A percentile compares a stretch with the other conserved stretches of the same genome.
Evolutionary conservation across 1,140 invertebrate species (phyloP).

Genomic region (Temnothorax nylanderi): DNA sequence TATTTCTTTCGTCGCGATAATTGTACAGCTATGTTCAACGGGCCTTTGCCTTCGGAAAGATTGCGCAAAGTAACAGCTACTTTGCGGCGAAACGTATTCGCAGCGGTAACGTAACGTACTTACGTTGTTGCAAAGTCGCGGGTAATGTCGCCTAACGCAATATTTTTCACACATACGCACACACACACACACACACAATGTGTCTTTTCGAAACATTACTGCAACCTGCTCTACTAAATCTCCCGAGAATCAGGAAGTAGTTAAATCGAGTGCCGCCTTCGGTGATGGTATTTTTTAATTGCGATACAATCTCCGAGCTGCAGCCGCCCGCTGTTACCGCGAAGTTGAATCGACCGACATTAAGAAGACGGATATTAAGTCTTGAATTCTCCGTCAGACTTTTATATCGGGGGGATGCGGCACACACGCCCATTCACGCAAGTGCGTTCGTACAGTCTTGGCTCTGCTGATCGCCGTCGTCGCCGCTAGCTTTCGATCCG

Average conservation of each 20-base stretch:
- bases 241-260: background rate
- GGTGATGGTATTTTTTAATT: constrained; percentile 27
- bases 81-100: background rate
- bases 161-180: background rate
- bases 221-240: constrained; percentile 4
- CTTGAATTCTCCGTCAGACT: background rate
- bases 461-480: background rate
- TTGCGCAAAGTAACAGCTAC: background rate
- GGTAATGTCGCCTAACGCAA: background rate
- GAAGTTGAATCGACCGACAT: constrained; percentile 15
- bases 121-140: background rate
- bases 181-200: background rate
- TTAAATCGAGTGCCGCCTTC: background rate
- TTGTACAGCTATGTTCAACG: background rate
- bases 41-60: too few relatives aligned
- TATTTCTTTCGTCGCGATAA: background rate
- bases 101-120: background rate
- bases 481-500: background rate
- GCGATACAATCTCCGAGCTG: background rate
- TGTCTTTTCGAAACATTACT: background rate
- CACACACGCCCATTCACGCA: background rate
- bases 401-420: background rate
- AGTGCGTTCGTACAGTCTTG: background rate
- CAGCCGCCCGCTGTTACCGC: background rate
- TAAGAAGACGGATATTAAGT: constrained; percentile 19